These are phyloP conservation scores for Vesta saturnalis DNA, from an alignment of 2,888 invertebrate species.

Conservation along the genomic window DNA sequence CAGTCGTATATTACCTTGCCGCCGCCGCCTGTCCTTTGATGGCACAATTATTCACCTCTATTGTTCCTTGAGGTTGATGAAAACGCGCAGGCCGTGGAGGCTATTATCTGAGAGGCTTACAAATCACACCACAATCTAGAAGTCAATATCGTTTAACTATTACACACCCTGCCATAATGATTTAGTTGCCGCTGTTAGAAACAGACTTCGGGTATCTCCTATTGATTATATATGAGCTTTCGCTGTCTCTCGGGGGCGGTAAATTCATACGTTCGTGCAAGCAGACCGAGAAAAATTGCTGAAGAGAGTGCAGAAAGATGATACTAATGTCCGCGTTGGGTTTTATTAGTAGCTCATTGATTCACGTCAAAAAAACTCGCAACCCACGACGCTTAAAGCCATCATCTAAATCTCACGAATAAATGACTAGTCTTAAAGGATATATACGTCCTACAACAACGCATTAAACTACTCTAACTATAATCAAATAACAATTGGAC, in stretches of 20 bases:
- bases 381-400: not conserved
- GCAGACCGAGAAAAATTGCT: slow-evolving; percentile 37
- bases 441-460: slow-evolving; percentile 20
- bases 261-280: slow-evolving; percentile 46
- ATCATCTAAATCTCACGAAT: slow-evolving; percentile 18
- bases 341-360: slow-evolving; percentile 46
- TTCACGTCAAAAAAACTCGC: slow-evolving; percentile 33
- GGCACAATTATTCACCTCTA: slow-evolving; percentile 54
- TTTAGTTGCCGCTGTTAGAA: slow-evolving; percentile 56
- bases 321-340: slow-evolving; percentile 53
- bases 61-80: slow-evolving; percentile 54
- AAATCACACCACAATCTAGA: slow-evolving; percentile 54
- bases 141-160: slow-evolving; percentile 60
- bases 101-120: slow-evolving; percentile 53
- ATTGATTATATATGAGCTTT: slow-evolving; percentile 50
- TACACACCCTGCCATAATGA: slow-evolving; percentile 54
- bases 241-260: slow-evolving; percentile 44
- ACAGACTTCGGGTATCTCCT: slow-evolving; percentile 55
- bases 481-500: slow-evolving; percentile 53
- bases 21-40: slow-evolving; percentile 47
- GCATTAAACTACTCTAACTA: slow-evolving; percentile 47
- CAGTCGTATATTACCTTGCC: slow-evolving; percentile 43
- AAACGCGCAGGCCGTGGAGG: slow-evolving; percentile 50
- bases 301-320: slow-evolving; percentile 49
- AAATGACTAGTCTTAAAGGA: slow-evolving; percentile 26